Percentiles rank a stretch among this genome's conserved stretches.
These are phyloP conservation scores for Spodoptera litura DNA, from an alignment of 1,140 invertebrate genomes.

Conservation along the genomic window DNA sequence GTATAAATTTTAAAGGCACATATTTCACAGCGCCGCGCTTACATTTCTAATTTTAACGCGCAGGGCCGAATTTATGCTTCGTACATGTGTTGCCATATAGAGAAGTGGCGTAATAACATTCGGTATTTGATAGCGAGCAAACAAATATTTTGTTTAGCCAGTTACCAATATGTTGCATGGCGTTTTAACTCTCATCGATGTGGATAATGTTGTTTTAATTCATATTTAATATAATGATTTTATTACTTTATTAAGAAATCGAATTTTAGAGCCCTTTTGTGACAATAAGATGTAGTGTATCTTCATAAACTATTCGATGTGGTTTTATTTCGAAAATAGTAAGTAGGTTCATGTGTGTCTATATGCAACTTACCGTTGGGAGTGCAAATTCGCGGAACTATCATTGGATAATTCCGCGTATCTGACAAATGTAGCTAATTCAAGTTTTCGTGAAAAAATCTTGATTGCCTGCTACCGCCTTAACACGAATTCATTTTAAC, in stretches of 20 bases:
- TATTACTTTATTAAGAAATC: not conserved
- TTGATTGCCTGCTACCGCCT: too few species aligned
- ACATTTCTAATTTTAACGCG: conserved; percentile 83
- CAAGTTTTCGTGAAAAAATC: too few species aligned
- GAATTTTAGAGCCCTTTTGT: too few species aligned
- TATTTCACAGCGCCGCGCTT: conserved; percentile 72
- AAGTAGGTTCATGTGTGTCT: too few species aligned
- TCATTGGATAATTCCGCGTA: too few species aligned
- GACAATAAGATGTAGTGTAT: too few species aligned
- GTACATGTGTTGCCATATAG: conserved; percentile 79
- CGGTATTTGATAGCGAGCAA: conserved; percentile 60
- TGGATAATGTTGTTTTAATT: conserved; percentile 9
- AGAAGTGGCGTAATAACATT: conserved; percentile 75
- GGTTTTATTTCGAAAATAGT: too few species aligned
- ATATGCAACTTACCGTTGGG: too few species aligned
- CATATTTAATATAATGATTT: not conserved
- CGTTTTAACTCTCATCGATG: conserved; percentile 6
- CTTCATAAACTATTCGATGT: too few species aligned
- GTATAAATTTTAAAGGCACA: conserved; percentile 81
- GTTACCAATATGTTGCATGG: conserved; percentile 46
- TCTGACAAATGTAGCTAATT: too few species aligned
- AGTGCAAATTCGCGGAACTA: too few species aligned
- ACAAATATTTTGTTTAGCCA: conserved; percentile 70
- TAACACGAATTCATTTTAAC: too few species aligned
- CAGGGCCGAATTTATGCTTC: conserved; percentile 77